Evolutionary conservation across 2,113 vertebrate species (phyloP).

Genomic region (Hystrix brachyura): DNA sequence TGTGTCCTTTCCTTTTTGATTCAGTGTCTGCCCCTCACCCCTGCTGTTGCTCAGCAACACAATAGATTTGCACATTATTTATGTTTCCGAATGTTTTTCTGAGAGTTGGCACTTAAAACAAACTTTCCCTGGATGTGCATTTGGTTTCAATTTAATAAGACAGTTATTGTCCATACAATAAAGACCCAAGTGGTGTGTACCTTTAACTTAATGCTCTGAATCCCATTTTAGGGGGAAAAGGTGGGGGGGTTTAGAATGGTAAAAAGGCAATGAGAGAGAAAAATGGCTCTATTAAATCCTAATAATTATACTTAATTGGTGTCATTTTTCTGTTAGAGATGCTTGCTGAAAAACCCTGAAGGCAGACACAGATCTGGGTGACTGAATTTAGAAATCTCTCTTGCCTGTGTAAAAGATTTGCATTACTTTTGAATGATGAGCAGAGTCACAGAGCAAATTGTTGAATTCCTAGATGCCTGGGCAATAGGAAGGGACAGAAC

Average conservation of each 20-base stretch:
- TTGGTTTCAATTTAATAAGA: slow-evolving; percentile 85
- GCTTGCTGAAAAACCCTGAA: slow-evolving; percentile 32
- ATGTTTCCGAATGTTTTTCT: slow-evolving; percentile 64
- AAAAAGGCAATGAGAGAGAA: slow-evolving; percentile 60
- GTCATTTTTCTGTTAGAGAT: slow-evolving; percentile 71
- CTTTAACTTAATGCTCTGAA: slow-evolving; percentile 84
- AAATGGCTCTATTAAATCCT: slow-evolving; percentile 71
- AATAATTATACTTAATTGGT: slow-evolving; percentile 74
- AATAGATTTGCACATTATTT: slow-evolving; percentile 65
- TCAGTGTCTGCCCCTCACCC: slow-evolving; percentile 74
- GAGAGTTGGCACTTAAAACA: slow-evolving; percentile 81
- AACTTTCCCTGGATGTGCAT: slow-evolving; percentile 80
- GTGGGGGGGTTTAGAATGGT: slow-evolving; percentile 72
- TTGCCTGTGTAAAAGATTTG: not conserved
- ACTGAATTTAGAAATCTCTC: slow-evolving; percentile 69
- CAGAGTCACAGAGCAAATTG: not conserved
- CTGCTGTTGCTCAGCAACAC: slow-evolving; percentile 86
- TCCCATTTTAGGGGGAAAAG: slow-evolving; percentile 71
- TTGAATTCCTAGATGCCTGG: not conserved
- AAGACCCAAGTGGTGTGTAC: slow-evolving; percentile 72
- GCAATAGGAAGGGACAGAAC: not conserved
- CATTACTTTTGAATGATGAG: not conserved
- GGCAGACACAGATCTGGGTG: slow-evolving; percentile 43
- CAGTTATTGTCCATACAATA: slow-evolving; percentile 80
- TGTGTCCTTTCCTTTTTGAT: slow-evolving; percentile 81